Base-by-base conservation (phyloP, 2,113 vertebrate species). In the Pleuronectes platessa region DNA sequence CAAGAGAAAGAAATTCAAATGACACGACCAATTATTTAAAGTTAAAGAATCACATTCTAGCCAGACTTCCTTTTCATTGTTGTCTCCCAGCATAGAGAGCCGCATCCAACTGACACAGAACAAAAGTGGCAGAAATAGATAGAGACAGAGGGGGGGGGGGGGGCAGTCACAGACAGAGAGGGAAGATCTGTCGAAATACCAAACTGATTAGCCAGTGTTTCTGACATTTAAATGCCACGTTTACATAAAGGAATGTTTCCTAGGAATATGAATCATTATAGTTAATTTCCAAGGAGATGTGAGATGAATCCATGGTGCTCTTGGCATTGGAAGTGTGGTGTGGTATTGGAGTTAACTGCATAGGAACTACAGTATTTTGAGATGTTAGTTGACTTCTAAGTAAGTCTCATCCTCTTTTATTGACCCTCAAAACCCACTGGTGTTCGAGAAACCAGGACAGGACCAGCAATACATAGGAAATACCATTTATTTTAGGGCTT, bases 221-320 rank as follows among this genome's bases (percentile, higher is more conserved):
- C 80, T 93, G 92, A 88, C 92, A 92, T 93, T 93, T 93, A 93
- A 93, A 93, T 91, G 92, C 74, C 92, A 90, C 88, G 88, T 93
- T 93, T 91, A 88, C 89, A 90, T 89, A 85, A 58, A 88, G 86
- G 84, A 89, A 88, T 86, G 75, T 89, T 91, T 87, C 82, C 56
- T 37, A 76, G 77, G 89, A 90, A 91, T 92, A 90, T 89, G 90
- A 90, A 90, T 90, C 78, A 84, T 68, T 71, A 42, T 18, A 47
- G 77, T 86, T 90, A 87, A 87, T 87, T 86, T 76, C 20, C 23
- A 62, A 31, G 51, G 71, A 81, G 68, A 72, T 66, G 59, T 73
- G 71, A 81, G 68, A 72, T 63, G 59, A 73, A 84, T 84, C 71
- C 49, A 12, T 40, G 42, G 66, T 54, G 63, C 31, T 45, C 5